Evolutionary conservation across 1,140 invertebrate genomes (phyloP), one percentile per base, ranked within the genome.

Genomic region (Eciton burchellii): DNA sequence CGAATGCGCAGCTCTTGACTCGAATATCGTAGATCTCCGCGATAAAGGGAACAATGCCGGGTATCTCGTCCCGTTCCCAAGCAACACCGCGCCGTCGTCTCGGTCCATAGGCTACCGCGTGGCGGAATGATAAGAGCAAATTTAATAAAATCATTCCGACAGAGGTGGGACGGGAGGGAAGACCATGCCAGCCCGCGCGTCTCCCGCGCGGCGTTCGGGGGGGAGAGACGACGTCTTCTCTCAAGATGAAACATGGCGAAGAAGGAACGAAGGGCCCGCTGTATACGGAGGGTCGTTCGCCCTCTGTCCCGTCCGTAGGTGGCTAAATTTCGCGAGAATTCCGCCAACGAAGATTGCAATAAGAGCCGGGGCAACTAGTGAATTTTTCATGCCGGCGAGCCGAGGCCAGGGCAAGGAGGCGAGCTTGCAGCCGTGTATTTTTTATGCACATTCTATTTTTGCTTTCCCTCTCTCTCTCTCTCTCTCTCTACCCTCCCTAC

Each of bases 81-180:
- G 56, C 54, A 62, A 74, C 62, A 56, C 6, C 6, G 47, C 21
- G 11, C 65, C n/a, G 43, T 56, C 43, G 43, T 71, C 71, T 82
- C 62, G 77, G 35, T 43, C 62, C 57, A 52, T 57, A 49, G 45
- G 21, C 52, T 65, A 82, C 77, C 43, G 54, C 43, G 35, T 57
- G 74, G 82, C n/a, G 24, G 66, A 71, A 86, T 74, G 84, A 86
- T 84, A 84, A 81, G 84, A 81, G 76, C 73, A 86, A 84, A 88
- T 90, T 89, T 89, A 84, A 89, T 90, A 86, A 89, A 90, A 90
- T 89, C 79, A 74, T 86, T 56, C 76, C 29, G 26, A 52, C 14
- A 56, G 52, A 54, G 60, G 59, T 41, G 52, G 52, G 56, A 6
- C n/a, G n/a, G n/a, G 45, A 9, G 35, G 47, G 68, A 68, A 43